These are phyloP conservation scores for Colletes latitarsis DNA, from an alignment of 1,140 invertebrate species.

Conservation along the genomic window DNA sequence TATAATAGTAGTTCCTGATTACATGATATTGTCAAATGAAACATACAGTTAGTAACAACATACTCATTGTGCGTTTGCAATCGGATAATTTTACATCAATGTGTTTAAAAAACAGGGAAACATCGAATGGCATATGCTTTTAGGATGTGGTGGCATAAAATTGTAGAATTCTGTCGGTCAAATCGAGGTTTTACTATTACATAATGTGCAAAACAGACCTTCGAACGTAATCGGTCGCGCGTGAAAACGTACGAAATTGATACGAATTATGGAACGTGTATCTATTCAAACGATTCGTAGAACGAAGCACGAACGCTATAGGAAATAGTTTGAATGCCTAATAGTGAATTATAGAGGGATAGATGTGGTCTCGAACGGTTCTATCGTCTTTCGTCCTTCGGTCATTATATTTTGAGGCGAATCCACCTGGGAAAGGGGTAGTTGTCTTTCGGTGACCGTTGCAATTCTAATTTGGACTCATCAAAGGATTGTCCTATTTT, in stretches of 20 bases:
- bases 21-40: too few relatives aligned
- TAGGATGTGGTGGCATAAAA: too few relatives aligned
- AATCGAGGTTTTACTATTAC: too few relatives aligned
- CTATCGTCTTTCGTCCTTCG: neutral
- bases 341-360: slow-evolving; percentile 19
- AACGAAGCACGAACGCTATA: neutral
- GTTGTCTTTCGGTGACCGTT: slow-evolving; percentile 31
- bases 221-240: neutral
- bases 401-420: neutral
- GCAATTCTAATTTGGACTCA: slow-evolving; percentile 41
- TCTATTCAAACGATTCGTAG: neutral
- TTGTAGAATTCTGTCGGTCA: too few relatives aligned
- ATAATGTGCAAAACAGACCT: too few relatives aligned
- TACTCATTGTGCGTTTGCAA: too few relatives aligned
- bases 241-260: neutral
- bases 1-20: too few relatives aligned
- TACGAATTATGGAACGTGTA: neutral
- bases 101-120: too few relatives aligned
- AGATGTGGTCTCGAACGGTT: slow-evolving; percentile 21
- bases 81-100: too few relatives aligned
- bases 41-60: too few relatives aligned
- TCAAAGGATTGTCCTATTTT: slow-evolving; percentile 57
- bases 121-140: too few relatives aligned
- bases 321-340: neutral
- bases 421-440: slow-evolving; percentile 34